Percentiles rank a stretch among this genome's conserved stretches.
Evolutionary conservation across 2,888 invertebrate species (phyloP).

Genomic region (Neoitamus cyanurus): DNA sequence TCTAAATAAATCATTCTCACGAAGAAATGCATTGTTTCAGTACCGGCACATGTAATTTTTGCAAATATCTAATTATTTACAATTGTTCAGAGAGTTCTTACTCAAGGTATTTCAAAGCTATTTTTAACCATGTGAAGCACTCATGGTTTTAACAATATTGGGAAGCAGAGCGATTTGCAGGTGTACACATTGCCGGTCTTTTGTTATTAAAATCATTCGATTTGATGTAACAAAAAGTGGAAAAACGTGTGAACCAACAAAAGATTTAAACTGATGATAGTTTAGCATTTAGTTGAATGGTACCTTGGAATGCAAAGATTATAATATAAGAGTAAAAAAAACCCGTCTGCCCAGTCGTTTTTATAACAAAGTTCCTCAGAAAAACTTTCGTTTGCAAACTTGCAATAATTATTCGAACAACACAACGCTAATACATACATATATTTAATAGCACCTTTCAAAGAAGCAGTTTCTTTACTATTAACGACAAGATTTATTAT

Average conservation of each 20-base stretch:
- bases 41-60: not conserved
- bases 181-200: not conserved
- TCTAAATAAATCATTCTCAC: not conserved
- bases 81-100: not conserved
- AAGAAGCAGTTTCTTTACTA: no score
- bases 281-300: not conserved
- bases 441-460: no score
- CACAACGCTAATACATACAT: no score
- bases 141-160: not conserved
- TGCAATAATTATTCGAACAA: no score
- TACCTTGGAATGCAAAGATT: no score
- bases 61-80: not conserved
- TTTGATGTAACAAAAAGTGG: not conserved
- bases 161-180: not conserved
- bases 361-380: no score
- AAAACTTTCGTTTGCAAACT: no score
- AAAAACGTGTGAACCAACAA: not conserved
- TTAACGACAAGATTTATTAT: no score
- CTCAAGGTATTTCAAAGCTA: not conserved
- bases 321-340: no score
- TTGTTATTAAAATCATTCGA: not conserved
- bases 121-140: not conserved
- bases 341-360: no score
- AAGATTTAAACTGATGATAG: not conserved
- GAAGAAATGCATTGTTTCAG: not conserved